Conservation (phyloP, 2,113 vertebrate genomes). For the Crotalus viridis region DNA sequence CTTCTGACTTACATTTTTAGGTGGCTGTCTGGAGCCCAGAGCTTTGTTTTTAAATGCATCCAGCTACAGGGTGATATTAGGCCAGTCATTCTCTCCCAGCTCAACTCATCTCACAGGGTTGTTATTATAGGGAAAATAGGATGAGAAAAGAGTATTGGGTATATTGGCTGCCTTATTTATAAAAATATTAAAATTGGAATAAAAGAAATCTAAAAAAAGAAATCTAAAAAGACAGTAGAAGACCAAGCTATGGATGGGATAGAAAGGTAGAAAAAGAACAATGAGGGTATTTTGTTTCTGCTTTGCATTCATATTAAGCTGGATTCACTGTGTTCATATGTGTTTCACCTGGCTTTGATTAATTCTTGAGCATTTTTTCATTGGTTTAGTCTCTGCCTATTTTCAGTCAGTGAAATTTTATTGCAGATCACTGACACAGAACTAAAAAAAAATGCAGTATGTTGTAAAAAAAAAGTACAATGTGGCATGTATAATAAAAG, state of each 20-base stretch:
- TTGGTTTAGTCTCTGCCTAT: neutral
- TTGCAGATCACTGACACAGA: neutral
- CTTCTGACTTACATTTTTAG: neutral
- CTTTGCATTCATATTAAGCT: neutral
- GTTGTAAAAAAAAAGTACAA: neutral
- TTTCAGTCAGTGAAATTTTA: neutral
- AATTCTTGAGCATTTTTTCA: neutral
- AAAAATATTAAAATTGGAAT: neutral
- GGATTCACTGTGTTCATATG: neutral
- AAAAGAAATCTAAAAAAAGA: neutral
- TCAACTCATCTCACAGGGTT: neutral
- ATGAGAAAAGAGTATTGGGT: neutral
- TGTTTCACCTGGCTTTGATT: neutral
- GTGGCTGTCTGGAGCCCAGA: neutral
- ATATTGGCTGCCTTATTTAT: neutral
- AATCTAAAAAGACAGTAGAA: neutral
- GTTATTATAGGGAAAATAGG: neutral
- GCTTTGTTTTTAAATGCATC: neutral
- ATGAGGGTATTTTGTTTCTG: neutral
- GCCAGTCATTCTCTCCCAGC: neutral
- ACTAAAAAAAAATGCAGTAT: neutral
- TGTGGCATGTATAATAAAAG: neutral
- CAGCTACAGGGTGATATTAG: neutral
- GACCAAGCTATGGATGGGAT: neutral
- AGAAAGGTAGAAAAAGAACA: neutral